Conservation (phyloP, 2,888 invertebrate genomes). For the Drosophila planitibia region DNA sequence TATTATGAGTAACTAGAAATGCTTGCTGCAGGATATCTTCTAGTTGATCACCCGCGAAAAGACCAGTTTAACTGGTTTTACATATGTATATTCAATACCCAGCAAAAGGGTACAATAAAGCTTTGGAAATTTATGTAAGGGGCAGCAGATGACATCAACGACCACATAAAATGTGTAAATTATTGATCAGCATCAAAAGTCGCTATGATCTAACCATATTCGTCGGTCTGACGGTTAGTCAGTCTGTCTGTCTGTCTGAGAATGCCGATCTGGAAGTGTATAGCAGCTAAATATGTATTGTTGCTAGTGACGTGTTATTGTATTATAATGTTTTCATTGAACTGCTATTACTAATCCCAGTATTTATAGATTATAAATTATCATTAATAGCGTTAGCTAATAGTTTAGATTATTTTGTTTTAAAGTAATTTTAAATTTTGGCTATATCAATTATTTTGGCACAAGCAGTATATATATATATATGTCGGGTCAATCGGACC, state of each 20-base stretch:
- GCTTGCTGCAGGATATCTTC: not conserved
- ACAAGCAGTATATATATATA: not conserved
- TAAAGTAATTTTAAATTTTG: not conserved
- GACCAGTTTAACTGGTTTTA: not conserved
- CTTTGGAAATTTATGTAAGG: not conserved
- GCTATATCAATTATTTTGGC: not conserved
- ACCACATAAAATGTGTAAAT: not conserved
- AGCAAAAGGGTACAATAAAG: not conserved
- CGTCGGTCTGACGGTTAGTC: not conserved
- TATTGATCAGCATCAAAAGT: not conserved
- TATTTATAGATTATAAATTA: not conserved
- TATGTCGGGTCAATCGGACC: not conserved
- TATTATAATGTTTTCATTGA: not conserved
- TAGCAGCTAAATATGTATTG: not conserved
- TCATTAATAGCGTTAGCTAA: not conserved
- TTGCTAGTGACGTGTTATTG: not conserved
- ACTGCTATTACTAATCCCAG: not conserved
- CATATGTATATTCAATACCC: not conserved
- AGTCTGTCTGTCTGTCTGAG: not conserved
- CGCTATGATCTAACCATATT: not conserved
- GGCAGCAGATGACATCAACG: constrained; percentile 1
- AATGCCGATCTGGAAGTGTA: not conserved
- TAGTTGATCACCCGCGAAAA: not conserved
- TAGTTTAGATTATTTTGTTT: not conserved
- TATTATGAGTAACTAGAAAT: not conserved